These are phyloP conservation scores for Lanius collurio DNA, from an alignment of 2,113 vertebrate species.

Conservation along the genomic window DNA sequence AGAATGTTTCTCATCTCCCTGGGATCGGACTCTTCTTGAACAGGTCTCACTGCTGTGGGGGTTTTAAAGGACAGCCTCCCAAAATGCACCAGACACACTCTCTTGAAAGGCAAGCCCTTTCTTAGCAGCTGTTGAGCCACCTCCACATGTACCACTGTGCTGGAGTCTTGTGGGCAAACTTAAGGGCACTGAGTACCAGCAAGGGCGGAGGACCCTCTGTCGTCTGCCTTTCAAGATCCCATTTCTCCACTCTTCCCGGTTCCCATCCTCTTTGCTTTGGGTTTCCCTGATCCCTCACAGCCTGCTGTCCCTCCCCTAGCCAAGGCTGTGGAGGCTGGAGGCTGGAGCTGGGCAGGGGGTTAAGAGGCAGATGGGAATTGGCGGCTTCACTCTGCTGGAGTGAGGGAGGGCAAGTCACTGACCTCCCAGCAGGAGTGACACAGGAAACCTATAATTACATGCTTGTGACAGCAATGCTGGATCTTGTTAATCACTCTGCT, in stretches of 20 bases:
- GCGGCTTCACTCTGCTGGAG: not conserved
- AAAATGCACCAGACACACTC: not conserved
- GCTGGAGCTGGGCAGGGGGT: not conserved
- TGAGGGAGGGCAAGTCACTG: slow-evolving; percentile 59
- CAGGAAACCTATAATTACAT: slow-evolving; percentile 68
- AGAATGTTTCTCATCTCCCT: not conserved
- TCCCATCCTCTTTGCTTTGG: not conserved
- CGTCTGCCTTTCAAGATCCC: not conserved
- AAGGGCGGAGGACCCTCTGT: not conserved
- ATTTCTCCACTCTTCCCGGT: not conserved
- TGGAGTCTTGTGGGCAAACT: not conserved
- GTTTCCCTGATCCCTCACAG: not conserved
- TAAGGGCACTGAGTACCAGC: not conserved
- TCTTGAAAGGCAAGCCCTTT: not conserved
- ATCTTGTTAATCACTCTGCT: slow-evolving; percentile 69
- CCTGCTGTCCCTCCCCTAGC: not conserved
- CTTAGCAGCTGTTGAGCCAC: not conserved
- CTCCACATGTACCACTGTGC: not conserved
- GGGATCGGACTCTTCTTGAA: not conserved
- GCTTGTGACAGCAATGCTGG: slow-evolving; percentile 63
- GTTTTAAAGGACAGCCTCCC: not conserved
- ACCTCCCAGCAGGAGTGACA: slow-evolving; percentile 70
- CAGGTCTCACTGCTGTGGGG: not conserved
- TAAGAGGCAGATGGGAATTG: slow-evolving; percentile 31
- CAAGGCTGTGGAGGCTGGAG: not conserved